A percentile compares a stretch with the other conserved stretches of the same genome.
phyloP scores from a whole-genome alignment of 2,113 vertebrate species.

The Nothocercus julius region DNA sequence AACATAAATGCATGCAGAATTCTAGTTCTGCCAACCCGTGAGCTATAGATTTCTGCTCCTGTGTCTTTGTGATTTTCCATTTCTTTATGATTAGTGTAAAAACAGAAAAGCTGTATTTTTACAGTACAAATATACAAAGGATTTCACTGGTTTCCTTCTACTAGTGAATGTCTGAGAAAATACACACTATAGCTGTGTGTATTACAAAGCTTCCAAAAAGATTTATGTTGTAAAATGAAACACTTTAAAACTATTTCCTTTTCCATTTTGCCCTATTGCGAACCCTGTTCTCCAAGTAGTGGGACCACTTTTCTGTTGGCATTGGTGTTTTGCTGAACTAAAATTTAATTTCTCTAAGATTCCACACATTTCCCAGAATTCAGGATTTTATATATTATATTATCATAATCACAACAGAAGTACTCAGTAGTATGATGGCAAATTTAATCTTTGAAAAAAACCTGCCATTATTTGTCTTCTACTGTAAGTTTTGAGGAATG shows the following conservation, averaged over 20 bases:
- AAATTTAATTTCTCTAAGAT: not conserved
- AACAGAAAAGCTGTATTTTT: not conserved
- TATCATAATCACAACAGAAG: not conserved
- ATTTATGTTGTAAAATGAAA: not conserved
- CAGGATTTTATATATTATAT: not conserved
- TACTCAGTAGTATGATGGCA: not conserved
- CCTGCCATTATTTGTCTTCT: not conserved
- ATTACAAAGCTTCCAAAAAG: not conserved
- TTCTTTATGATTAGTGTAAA: constrained; percentile 20
- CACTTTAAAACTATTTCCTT: not conserved
- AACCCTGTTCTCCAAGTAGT: not conserved
- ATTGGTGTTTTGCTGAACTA: not conserved
- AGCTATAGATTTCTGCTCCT: not conserved
- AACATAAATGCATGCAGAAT: constrained; percentile 17
- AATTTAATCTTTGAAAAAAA: not conserved
- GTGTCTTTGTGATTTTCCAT: not conserved
- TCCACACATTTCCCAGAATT: not conserved
- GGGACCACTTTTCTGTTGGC: not conserved
- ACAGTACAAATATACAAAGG: not conserved
- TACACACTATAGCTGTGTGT: not conserved
- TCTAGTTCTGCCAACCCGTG: not conserved
- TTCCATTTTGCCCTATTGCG: not conserved
- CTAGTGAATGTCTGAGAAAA: not conserved
- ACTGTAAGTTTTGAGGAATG: not conserved
- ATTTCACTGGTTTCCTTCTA: not conserved